Evolutionary conservation across 1,140 invertebrate genomes (phyloP).

Genomic region (Tetraneura akinire): DNA sequence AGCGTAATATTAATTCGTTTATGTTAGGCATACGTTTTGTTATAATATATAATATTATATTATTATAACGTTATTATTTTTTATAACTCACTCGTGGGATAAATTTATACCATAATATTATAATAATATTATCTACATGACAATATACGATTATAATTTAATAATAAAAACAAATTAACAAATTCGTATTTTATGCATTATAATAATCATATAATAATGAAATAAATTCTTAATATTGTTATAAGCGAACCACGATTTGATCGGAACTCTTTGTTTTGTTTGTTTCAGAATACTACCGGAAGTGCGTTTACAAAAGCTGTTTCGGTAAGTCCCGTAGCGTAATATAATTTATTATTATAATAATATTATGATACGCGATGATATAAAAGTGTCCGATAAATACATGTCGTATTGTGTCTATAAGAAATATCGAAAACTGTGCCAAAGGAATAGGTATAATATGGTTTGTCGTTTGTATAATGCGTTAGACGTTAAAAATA

Average conservation of each 20-base stretch:
- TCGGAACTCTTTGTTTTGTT: background rate
- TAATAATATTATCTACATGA: too few relatives aligned
- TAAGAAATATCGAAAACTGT: background rate
- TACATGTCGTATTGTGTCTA: background rate
- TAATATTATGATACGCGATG: background rate
- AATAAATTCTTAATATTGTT: background rate
- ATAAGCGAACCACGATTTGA: background rate
- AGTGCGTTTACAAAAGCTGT: conserved; percentile 8
- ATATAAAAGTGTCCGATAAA: background rate
- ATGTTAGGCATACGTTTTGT: too few relatives aligned
- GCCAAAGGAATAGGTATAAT: background rate
- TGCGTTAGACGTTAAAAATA: background rate
- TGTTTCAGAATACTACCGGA: conserved; percentile 44
- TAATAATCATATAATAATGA: background rate
- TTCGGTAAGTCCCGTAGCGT: conserved; percentile 31
- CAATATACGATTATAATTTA: too few relatives aligned
- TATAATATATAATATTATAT: too few relatives aligned
- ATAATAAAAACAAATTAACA: too few relatives aligned
- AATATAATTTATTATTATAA: background rate
- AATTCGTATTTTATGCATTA: too few relatives aligned
- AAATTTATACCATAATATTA: too few relatives aligned
- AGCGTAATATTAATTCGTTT: too few relatives aligned
- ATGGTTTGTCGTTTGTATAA: background rate
- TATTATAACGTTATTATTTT: too few relatives aligned
- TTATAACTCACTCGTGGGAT: too few relatives aligned